Evolutionary conservation across 2,797 vertebrate genomes (phyloP).

Genomic region (Cryptoprocta ferox): DNA sequence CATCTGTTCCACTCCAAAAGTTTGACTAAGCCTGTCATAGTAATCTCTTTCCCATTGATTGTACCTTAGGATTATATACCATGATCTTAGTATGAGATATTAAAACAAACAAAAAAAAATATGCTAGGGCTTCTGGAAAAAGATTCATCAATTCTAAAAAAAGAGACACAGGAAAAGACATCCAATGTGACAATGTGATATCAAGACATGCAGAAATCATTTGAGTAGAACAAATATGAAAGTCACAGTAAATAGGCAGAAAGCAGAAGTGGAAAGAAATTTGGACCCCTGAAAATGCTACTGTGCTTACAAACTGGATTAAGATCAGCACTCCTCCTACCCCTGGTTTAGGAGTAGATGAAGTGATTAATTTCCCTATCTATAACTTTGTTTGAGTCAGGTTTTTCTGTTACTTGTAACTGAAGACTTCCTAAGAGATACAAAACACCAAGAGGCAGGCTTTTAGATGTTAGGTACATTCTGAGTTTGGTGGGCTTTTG

Average conservation of each 20-base stretch:
- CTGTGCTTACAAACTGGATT: not conserved
- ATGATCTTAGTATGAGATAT: not conserved
- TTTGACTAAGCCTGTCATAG: not conserved
- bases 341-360: not conserved
- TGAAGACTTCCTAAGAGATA: not conserved
- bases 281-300: not conserved
- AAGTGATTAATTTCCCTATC: not conserved
- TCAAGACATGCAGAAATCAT: not conserved
- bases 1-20: not conserved
- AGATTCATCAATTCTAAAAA: not conserved
- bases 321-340: not conserved
- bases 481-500: not conserved
- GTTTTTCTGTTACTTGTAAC: slow-evolving; percentile 1
- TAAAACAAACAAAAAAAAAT: not conserved
- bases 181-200: not conserved
- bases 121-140: not conserved
- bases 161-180: not conserved
- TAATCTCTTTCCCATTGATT: not conserved
- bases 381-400: not conserved
- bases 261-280: not conserved
- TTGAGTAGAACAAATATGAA: not conserved
- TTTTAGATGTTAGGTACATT: not conserved
- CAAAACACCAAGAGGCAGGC: not conserved
- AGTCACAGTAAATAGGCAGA: not conserved
- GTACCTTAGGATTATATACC: not conserved